Base-by-base conservation (phyloP, 2,888 invertebrate species). In the Drosophila emarginata region DNA sequence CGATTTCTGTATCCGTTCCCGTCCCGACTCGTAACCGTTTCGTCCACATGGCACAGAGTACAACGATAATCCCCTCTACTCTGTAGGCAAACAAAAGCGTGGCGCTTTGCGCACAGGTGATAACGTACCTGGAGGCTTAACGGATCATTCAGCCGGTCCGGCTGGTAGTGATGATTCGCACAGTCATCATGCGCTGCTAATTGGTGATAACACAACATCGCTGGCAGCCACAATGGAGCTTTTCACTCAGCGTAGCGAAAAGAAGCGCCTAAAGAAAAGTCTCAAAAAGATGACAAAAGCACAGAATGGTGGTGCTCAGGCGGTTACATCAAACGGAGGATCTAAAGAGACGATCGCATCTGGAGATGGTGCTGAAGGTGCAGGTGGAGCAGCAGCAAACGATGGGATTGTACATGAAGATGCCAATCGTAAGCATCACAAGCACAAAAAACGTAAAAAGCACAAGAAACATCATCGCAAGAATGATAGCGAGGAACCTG, bases 401-500 rank as follows among this genome's bases (percentile, higher is more conserved):
- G 56, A 54, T 50, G 57, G 53, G n/a, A 21, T 61, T n/a, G 12
- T 1, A 4, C 45, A 18, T 14, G 77, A 69, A 12, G 91, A 90
- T 45, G 75, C 76, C 54, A 75, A 71, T 59, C 89, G 95, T 83
- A 95, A 95, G 81, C 95, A 95, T 78, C 93, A 94, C 67, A 96
- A 96, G 86, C 96, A 96, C 80, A 96, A 96, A 91, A 96, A 96
- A 89, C 95, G 96, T 84, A 94, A 94, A 78, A 96, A 96, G 91
- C 96, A 96, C 85, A 95, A 95, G 90, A 96, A 95, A 88, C 94
- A 95, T 89, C 94, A 88, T 74, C 90, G 90, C 59, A 90, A 89
- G 64, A 84, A 81, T 60, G 80, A 72, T 70, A 77, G 53, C 60
- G 87, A 77, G 67, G 76, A 86, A 68, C 67, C 80, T 56, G 85